Percentiles rank a stretch among this genome's conserved stretches.
Conservation (phyloP, 2,888 invertebrate species). For the Drosophila neonasuta region DNA sequence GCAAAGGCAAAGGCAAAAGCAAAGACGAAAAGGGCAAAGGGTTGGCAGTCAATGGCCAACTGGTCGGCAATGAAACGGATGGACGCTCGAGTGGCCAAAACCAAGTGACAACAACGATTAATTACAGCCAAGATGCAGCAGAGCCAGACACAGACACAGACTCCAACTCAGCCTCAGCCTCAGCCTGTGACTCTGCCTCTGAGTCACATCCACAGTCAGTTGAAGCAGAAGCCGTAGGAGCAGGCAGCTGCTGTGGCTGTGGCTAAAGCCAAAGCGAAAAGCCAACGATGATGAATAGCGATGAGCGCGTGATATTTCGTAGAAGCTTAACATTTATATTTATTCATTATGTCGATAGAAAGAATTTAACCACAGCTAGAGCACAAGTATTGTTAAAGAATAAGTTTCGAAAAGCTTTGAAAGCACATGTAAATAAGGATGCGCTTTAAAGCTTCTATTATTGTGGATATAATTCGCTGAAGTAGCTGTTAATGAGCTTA, state of each 20-base stretch:
- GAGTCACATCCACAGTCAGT: neutral
- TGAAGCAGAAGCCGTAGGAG: neutral
- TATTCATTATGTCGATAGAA: too few species aligned
- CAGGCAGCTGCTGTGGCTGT: conserved; percentile 6
- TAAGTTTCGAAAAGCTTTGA: too few species aligned
- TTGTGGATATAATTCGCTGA: too few species aligned
- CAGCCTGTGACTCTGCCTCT: neutral
- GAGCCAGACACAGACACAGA: conserved; percentile 14
- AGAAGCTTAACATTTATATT: too few species aligned
- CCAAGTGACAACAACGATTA: conserved; percentile 64
- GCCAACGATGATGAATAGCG: conserved; percentile 37
- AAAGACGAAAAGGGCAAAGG: conserved; percentile 20
- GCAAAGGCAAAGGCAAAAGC: neutral
- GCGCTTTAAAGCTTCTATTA: too few species aligned
- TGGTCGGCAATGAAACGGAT: conserved; percentile 55
- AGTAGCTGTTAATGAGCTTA: too few species aligned
- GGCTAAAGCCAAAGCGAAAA: conserved; percentile 16
- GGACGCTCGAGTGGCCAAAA: conserved; percentile 60
- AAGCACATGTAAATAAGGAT: too few species aligned
- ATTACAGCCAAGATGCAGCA: conserved; percentile 58
- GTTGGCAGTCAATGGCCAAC: conserved; percentile 44
- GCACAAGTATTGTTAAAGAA: too few species aligned
- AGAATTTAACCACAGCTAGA: too few species aligned
- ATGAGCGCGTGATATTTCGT: conserved; percentile 32
- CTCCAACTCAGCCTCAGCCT: neutral